These are phyloP conservation scores for Phataginus tetradactyla DNA, from an alignment of 2,797 vertebrate species.

Conservation along the genomic window DNA sequence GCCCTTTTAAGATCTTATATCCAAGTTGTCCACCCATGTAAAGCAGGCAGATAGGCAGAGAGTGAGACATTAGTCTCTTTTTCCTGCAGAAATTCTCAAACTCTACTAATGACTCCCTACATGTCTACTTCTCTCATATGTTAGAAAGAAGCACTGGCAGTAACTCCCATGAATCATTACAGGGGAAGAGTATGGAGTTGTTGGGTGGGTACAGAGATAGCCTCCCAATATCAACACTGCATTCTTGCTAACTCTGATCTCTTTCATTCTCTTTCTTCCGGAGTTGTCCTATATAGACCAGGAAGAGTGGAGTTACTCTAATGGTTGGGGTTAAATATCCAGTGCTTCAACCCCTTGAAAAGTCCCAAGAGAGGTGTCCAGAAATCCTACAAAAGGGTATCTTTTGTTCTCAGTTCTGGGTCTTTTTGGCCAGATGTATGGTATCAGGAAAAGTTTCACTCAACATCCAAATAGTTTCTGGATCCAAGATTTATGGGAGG, in stretches of 20 bases:
- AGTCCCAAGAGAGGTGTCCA: background rate
- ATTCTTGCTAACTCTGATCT: background rate
- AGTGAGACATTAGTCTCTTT: background rate
- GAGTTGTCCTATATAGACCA: background rate
- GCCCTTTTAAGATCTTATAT: background rate
- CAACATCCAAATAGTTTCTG: background rate
- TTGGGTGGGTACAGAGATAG: background rate
- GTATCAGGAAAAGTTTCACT: background rate
- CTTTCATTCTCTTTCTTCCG: background rate
- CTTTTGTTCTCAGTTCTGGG: background rate
- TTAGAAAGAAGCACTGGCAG: background rate
- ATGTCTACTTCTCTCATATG: background rate
- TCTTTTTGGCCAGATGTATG: background rate
- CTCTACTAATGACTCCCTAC: background rate
- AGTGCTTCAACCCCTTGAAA: background rate
- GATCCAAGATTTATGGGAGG: background rate
- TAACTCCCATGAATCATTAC: background rate
- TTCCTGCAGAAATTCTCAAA: background rate
- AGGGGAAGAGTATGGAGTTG: background rate
- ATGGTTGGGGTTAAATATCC: background rate
- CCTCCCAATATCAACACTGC: background rate
- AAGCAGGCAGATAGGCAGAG: background rate
- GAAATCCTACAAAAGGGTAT: background rate
- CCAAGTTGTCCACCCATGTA: background rate
- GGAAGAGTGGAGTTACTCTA: background rate